A percentile compares a stretch with the other conserved stretches of the same genome.
phyloP scores from a whole-genome alignment of 2,797 vertebrate genomes.

The Eutrigla gurnardus region DNA sequence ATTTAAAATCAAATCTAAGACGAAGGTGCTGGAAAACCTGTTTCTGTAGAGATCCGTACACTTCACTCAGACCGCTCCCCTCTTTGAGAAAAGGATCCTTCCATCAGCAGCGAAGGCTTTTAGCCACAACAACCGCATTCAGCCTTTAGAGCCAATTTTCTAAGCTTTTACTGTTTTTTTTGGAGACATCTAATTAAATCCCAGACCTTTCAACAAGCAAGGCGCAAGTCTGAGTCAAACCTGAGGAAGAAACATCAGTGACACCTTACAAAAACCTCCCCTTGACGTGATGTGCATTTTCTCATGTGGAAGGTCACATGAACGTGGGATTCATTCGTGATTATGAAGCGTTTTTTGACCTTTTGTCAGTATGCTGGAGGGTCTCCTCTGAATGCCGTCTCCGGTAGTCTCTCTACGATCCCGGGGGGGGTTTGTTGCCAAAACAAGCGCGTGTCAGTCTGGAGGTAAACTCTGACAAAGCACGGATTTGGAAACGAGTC shows the following conservation, averaged over 20 bases:
- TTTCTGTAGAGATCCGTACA: not conserved
- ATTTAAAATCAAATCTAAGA: not conserved
- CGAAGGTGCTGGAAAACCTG: not conserved
- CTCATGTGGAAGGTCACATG: not conserved
- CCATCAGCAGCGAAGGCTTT: slow-evolving; percentile 29
- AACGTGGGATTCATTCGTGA: slow-evolving; percentile 20
- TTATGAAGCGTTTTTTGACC: slow-evolving; percentile 17
- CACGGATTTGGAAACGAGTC: slow-evolving; percentile 54
- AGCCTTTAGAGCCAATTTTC: slow-evolving; percentile 27
- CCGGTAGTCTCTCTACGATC: slow-evolving; percentile 48
- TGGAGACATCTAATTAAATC: not conserved
- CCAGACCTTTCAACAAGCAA: slow-evolving; percentile 20
- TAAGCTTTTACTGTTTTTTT: slow-evolving; percentile 17
- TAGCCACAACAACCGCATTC: slow-evolving; percentile 16
- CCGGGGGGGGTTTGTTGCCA: slow-evolving; percentile 34
- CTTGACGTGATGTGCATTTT: slow-evolving; percentile 27
- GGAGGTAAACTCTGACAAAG: slow-evolving; percentile 65
- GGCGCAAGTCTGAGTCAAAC: slow-evolving; percentile 6
- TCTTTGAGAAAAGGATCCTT: too few relatives aligned
- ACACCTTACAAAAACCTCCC: slow-evolving; percentile 27
- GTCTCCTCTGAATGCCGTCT: slow-evolving; percentile 27
- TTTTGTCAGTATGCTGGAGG: slow-evolving; percentile 20
- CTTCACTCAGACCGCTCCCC: too few relatives aligned
- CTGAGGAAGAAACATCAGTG: slow-evolving; percentile 9
- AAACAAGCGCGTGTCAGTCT: slow-evolving; percentile 61